Evolutionary conservation across 2,888 invertebrate genomes (phyloP).

Genomic region (Brachypalpus laphriformis): DNA sequence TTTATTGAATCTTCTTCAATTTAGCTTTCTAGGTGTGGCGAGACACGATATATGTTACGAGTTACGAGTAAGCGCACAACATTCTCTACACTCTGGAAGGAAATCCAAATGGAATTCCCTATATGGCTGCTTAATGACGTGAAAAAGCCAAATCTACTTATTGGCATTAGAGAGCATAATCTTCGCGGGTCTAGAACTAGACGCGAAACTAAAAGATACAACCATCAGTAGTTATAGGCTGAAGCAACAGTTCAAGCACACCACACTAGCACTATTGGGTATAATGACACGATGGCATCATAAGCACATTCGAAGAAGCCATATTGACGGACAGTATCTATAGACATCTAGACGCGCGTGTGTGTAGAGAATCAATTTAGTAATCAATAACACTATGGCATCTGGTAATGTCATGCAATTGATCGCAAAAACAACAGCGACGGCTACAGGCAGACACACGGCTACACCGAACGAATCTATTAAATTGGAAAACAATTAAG

Average conservation of each 20-base stretch:
- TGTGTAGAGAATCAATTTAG: conserved; percentile 60
- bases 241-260: conserved; percentile 24
- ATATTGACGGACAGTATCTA: conserved; percentile 8
- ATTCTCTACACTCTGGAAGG: neutral
- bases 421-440: conserved; percentile 34
- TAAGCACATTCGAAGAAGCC: conserved; percentile 49
- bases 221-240: neutral
- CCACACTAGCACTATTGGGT: neutral
- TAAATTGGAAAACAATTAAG: conserved; percentile 2
- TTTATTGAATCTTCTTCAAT: conserved; percentile 63
- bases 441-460: conserved; percentile 3
- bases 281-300: conserved; percentile 46
- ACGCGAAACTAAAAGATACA: neutral
- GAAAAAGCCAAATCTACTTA: conserved; percentile 63
- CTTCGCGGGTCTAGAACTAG: conserved; percentile 37
- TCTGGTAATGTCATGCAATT: conserved; percentile 56
- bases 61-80: too few relatives aligned
- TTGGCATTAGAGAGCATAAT: conserved; percentile 46
- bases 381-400: conserved; percentile 65
- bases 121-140: conserved; percentile 65
- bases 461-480: neutral
- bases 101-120: conserved; percentile 33
- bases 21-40: conserved; percentile 64
- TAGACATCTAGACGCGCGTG: conserved; percentile 1
- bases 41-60: conserved; percentile 33